Conservation (phyloP, 2,797 vertebrate species). For the Crocidura indochinensis region DNA sequence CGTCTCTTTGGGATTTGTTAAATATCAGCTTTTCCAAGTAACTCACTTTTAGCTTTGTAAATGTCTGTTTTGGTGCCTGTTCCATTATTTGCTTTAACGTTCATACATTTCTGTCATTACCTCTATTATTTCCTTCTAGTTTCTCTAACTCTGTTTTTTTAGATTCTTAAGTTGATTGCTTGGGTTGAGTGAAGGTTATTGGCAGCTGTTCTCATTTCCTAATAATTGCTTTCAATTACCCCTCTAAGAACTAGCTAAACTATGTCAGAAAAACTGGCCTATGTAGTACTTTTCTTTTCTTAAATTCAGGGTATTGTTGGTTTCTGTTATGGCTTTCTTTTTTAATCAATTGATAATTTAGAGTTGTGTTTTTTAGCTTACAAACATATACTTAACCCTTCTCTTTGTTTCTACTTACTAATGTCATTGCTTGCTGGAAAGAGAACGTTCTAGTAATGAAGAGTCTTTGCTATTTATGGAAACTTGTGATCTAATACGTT, state of each 20-base stretch:
- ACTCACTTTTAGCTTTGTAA: slow-evolving; percentile 1
- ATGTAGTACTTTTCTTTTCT: slow-evolving; percentile 4
- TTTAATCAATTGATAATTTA: slow-evolving; percentile 54
- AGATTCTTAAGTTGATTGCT: slow-evolving; percentile 58
- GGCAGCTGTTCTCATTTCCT: slow-evolving; percentile 52
- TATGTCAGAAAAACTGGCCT: not conserved
- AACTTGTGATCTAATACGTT: not conserved
- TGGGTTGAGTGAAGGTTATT: slow-evolving; percentile 29
- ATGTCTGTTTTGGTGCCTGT: not conserved
- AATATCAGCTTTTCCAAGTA: not conserved
- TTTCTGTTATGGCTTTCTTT: slow-evolving; percentile 68
- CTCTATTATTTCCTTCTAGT: slow-evolving; percentile 52
- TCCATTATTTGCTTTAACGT: slow-evolving; percentile 28
- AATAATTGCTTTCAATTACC: slow-evolving; percentile 52
- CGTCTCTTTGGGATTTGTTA: not conserved
- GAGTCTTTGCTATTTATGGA: slow-evolving; percentile 28
- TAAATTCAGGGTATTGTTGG: slow-evolving; percentile 11
- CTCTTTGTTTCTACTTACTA: slow-evolving; percentile 51
- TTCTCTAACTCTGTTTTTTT: slow-evolving; percentile 30
- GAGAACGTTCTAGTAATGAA: slow-evolving; percentile 28
- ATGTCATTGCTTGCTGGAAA: slow-evolving; percentile 52
- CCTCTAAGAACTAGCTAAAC: not conserved
- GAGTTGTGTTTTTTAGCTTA: slow-evolving; percentile 49
- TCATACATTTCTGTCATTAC: slow-evolving; percentile 1
- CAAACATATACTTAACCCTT: slow-evolving; percentile 35